A percentile compares a stretch with the other conserved stretches of the same genome.
phyloP scores from a whole-genome alignment of 2,113 vertebrate genomes.

The Anolis carolinensis region DNA sequence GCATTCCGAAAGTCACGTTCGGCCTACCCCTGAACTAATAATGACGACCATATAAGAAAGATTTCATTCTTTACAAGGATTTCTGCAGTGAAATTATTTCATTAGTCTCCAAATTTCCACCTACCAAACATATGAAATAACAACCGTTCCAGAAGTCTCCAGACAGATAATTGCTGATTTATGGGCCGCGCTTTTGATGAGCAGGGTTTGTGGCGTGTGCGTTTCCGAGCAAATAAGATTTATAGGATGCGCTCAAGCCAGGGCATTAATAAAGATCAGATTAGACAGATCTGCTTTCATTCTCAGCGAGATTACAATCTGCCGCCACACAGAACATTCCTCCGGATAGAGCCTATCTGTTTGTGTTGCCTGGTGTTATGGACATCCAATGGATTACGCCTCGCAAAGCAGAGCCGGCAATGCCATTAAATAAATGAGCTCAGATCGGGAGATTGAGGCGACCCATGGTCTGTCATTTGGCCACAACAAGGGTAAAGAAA shows the following conservation, averaged over 20 bases:
- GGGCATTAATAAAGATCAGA: slow-evolving; percentile 40
- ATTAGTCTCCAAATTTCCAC: neutral
- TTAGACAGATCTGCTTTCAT: slow-evolving; percentile 13
- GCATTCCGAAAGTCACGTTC: too few relatives aligned
- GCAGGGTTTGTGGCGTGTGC: neutral
- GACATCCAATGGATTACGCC: slow-evolving; percentile 16
- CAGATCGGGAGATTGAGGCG: neutral
- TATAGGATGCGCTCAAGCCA: slow-evolving; percentile 4
- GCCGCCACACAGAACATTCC: slow-evolving; percentile 5
- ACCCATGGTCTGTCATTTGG: neutral
- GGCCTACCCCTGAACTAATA: too few relatives aligned
- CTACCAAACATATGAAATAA: neutral
- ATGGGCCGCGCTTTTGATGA: slow-evolving; percentile 20
- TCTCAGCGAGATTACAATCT: slow-evolving; percentile 22
- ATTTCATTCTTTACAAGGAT: too few relatives aligned
- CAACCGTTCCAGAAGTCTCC: neutral
- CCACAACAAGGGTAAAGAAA: neutral
- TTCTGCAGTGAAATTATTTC: slow-evolving; percentile 25
- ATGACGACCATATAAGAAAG: too few relatives aligned
- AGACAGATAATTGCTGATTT: slow-evolving; percentile 43
- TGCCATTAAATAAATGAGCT: slow-evolving; percentile 22
- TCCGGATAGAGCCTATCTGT: neutral
- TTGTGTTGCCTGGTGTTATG: slow-evolving; percentile 25
- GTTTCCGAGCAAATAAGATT: slow-evolving; percentile 24
- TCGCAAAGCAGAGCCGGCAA: neutral